These are phyloP conservation scores for Micromesistius poutassou DNA, from an alignment of 2,797 vertebrate genomes.

Conservation along the genomic window DNA sequence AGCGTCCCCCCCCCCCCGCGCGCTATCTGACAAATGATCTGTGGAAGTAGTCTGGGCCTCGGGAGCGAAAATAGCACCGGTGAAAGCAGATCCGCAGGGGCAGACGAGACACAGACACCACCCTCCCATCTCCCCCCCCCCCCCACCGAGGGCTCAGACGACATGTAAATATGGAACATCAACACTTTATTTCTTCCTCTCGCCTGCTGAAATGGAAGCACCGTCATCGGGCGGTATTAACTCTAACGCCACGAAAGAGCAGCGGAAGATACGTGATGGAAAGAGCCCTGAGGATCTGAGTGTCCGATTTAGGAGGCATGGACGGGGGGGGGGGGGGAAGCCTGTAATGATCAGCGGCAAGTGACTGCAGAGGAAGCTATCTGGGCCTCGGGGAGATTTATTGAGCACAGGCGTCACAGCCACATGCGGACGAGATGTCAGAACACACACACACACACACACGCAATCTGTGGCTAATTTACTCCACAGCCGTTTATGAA, in stretches of 20 bases:
- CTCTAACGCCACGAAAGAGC: neutral
- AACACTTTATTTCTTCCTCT: constrained; percentile 23
- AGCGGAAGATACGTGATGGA: neutral
- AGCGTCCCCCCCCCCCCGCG: constrained; percentile 12
- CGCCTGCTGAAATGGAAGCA: too few species aligned
- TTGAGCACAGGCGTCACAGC: constrained; percentile 56
- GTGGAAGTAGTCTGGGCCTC: constrained; percentile 32
- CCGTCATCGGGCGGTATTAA: too few species aligned
- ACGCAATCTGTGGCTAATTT: constrained; percentile 15
- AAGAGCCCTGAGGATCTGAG: neutral
- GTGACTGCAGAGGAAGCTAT: too few species aligned
- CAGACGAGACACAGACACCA: constrained; percentile 22
- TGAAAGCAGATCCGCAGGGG: constrained; percentile 30
- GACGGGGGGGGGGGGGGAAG: too few species aligned
- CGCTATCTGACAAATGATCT: constrained; percentile 56
- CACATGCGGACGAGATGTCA: constrained; percentile 44
- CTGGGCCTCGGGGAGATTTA: constrained; percentile 20
- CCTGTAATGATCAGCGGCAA: too few species aligned
- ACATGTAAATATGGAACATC: constrained; percentile 32
- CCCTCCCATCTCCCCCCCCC: constrained; percentile 23
- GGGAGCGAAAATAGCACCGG: constrained; percentile 7
- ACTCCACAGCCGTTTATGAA: constrained; percentile 41
- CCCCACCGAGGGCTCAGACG: constrained; percentile 12
- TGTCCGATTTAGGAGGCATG: neutral
- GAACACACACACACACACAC: constrained; percentile 19